Base-by-base conservation (phyloP, 2,113 vertebrate genomes). In the Gavia stellata region DNA sequence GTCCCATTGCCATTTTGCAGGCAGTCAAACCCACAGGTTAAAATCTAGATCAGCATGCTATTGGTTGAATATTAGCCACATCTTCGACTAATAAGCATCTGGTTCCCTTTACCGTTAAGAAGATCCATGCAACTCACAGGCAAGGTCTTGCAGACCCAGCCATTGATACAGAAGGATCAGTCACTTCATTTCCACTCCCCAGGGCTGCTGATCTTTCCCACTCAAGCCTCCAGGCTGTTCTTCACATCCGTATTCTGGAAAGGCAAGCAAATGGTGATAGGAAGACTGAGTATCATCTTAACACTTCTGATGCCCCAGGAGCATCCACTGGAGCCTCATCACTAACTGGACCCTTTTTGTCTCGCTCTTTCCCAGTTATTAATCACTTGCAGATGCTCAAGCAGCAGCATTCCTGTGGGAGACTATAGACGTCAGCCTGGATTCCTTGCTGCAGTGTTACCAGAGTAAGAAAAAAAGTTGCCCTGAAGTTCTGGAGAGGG, bases 381-480 rank as follows among this genome's bases (percentile, higher is more conserved):
- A 96, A 96, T 92, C 29, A 47, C 84, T 96, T 82, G 71, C 97
- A 97, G 95, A 95, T 94, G 92, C 70, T 92, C 78, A 84, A 21
- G 3, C 78, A 97, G 61, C 78, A 82, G 28, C 92, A 95, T 97
- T 96, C 92, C 81, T 96, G 88, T 88, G 93, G 94, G 96, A 86
- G 58, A 29, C 67, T 84, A 5, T 82, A 47, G 6, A 82, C 31
- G n/a, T 97, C 89, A 94, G 52, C 18, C 38, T 87, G 70, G 84
- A 82, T 96, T 91, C 47, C 74, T 93, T 86, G 65, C 45, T 19
- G 53, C 81, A 62, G 34, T 61, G 44, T 94, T 92, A 94, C 62
- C 58, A 85, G 73, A 94, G 58, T 21, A 67, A 78, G 78, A 85
- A 89, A 85, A 74, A 91, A 89, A 66, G 26, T 42, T 85, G 8